phyloP scores from a whole-genome alignment of 2,797 vertebrate genomes.

The Anabacerthia variegaticeps region DNA sequence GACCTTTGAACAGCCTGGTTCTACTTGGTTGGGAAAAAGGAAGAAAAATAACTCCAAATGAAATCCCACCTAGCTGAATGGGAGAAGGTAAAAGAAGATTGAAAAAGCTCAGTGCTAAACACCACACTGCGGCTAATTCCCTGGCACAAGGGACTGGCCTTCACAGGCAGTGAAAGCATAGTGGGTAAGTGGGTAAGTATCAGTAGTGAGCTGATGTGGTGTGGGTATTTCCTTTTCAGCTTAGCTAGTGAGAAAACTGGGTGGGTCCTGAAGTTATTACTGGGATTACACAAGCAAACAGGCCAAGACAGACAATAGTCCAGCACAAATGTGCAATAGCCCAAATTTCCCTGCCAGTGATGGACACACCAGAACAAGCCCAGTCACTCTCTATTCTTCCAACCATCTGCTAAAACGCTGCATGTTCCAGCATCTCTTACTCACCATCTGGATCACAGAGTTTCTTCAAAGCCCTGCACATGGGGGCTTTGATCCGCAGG shows the following conservation, averaged over 20 bases:
- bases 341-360: background rate
- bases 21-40: background rate
- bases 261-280: background rate
- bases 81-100: background rate
- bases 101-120: background rate
- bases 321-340: background rate
- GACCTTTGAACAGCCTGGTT: background rate
- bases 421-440: background rate
- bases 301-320: background rate
- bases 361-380: background rate
- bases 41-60: background rate
- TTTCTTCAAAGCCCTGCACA: conserved; percentile 97
- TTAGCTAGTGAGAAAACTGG: background rate
- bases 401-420: background rate
- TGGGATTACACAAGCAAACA: background rate
- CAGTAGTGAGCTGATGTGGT: background rate
- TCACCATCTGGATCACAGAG: conserved; percentile 97
- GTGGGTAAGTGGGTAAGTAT: background rate
- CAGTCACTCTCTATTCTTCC: background rate
- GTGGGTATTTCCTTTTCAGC: background rate
- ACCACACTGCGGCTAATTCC: background rate
- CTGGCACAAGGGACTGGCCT: background rate
- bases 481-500: conserved; percentile 95
- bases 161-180: background rate
- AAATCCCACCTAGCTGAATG: background rate